Evolutionary conservation across 2,113 vertebrate species (phyloP).

Genomic region (Melospiza melodia): DNA sequence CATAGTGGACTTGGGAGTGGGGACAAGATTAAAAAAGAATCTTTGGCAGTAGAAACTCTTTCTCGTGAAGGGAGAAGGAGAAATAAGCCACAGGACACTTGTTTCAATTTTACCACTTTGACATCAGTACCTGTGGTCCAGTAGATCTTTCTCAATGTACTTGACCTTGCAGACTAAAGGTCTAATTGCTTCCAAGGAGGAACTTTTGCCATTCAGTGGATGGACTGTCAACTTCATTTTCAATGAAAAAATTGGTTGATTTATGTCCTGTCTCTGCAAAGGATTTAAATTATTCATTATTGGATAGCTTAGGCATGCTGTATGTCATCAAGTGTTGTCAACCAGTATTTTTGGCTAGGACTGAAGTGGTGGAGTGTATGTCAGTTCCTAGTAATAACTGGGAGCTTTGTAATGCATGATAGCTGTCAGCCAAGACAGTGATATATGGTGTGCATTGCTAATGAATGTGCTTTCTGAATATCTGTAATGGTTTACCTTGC

Average conservation of each 20-base stretch:
- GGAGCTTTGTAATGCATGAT: neutral
- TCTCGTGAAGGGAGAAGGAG: neutral
- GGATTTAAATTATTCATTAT: conserved; percentile 61
- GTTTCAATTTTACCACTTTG: conserved; percentile 44
- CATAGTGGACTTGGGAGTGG: neutral
- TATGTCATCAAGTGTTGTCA: conserved; percentile 63
- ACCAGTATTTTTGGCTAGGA: conserved; percentile 35
- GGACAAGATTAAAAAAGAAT: neutral
- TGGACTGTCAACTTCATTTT: conserved; percentile 12
- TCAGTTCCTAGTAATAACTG: neutral
- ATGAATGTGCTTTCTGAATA: neutral
- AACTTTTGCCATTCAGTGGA: conserved; percentile 52
- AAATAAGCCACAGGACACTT: conserved; percentile 32
- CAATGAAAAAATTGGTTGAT: conserved; percentile 56
- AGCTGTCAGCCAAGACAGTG: neutral
- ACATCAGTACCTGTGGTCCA: neutral
- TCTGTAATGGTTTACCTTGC: neutral
- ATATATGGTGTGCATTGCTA: neutral
- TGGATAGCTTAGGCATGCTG: conserved; percentile 8
- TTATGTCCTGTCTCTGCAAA: conserved; percentile 51
- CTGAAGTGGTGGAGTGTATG: neutral
- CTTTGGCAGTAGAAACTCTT: neutral
- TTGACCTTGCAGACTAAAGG: conserved; percentile 63
- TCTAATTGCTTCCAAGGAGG: conserved; percentile 43
- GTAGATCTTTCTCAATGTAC: conserved; percentile 19